These are phyloP conservation scores for Amblyjoppa fuscipennis DNA, from an alignment of 2,888 invertebrate genomes.

Conservation along the genomic window DNA sequence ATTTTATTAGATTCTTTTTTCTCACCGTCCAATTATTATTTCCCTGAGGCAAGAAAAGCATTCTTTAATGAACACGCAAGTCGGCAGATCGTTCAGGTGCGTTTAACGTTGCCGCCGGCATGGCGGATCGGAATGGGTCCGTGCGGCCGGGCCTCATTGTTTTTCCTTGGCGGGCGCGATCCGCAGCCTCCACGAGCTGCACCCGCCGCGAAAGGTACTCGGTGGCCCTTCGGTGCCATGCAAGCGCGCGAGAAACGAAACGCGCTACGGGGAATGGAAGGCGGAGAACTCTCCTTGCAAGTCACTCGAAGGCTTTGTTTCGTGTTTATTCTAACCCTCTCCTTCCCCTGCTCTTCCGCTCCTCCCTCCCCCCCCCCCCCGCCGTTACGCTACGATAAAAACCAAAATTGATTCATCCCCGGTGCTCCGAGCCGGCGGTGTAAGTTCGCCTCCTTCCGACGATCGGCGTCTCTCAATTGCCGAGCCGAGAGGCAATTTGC, in stretches of 20 bases:
- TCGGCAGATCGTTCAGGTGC: conserved; percentile 28
- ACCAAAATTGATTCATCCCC: conserved; percentile 83
- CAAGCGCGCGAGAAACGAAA: conserved; percentile 73
- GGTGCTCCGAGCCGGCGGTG: conserved; percentile 55
- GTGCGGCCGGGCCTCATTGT: conserved; percentile 74
- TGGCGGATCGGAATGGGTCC: conserved; percentile 78
- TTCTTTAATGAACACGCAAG: conserved; percentile 51
- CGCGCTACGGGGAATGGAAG: conserved; percentile 18
- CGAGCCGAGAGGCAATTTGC: conserved; percentile 62
- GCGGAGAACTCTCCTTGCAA: conserved; percentile 73
- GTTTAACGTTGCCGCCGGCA: conserved; percentile 71
- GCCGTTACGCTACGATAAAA: conserved; percentile 74
- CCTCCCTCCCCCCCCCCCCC: background rate
- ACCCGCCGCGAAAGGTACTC: conserved; percentile 23
- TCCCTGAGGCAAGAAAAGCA: conserved; percentile 42
- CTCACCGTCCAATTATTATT: conserved; percentile 43
- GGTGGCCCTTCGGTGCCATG: conserved; percentile 57
- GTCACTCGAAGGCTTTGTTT: conserved; percentile 80
- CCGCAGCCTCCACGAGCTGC: conserved; percentile 65
- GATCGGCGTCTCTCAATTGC: conserved; percentile 33
- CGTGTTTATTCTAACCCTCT: conserved; percentile 79
- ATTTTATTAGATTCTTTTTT: background rate
- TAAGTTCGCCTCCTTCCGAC: conserved; percentile 53
- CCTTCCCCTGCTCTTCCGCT: conserved; percentile 31
- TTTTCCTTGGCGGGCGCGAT: conserved; percentile 73